Evolutionary conservation across 2,888 invertebrate genomes (phyloP).

Genomic region (Podabrus alpinus): DNA sequence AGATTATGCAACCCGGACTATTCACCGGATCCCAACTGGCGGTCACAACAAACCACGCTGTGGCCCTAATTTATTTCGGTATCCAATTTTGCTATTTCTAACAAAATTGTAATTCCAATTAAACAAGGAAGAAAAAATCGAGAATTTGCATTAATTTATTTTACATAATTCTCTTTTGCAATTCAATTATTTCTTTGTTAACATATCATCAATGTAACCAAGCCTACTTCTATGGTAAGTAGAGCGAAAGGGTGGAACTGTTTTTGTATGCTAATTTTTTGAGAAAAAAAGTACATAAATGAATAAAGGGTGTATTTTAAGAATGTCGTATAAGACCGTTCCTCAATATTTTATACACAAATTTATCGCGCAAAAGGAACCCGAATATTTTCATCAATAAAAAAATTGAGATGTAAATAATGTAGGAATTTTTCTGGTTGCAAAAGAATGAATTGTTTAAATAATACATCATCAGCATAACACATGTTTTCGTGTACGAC

Average conservation of each 20-base stretch:
- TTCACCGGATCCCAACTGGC: background rate
- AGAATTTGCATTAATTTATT: background rate
- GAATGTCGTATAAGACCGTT: conserved; percentile 24
- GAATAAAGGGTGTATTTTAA: conserved; percentile 38
- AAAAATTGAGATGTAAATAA: background rate
- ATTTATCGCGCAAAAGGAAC: background rate
- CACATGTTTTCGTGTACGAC: conserved; percentile 38
- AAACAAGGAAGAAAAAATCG: background rate
- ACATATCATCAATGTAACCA: conserved; percentile 1
- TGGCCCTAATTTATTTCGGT: too few species aligned
- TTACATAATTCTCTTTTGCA: conserved; percentile 1
- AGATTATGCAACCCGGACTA: background rate
- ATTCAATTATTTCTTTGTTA: background rate
- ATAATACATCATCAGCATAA: conserved; percentile 40
- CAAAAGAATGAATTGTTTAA: conserved; percentile 39
- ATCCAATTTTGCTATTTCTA: background rate
- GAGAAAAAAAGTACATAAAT: conserved; percentile 30
- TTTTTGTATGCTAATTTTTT: conserved; percentile 40
- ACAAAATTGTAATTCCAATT: background rate
- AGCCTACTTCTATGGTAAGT: conserved; percentile 4
- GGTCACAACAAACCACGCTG: background rate
- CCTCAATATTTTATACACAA: conserved; percentile 25
- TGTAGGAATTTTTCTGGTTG: conserved; percentile 30
- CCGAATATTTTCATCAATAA: background rate
- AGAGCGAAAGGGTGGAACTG: conserved; percentile 29